A percentile compares a stretch with the other conserved stretches of the same genome.
Evolutionary conservation across 2,113 vertebrate species (phyloP).

Genomic region (Suricata suricatta): DNA sequence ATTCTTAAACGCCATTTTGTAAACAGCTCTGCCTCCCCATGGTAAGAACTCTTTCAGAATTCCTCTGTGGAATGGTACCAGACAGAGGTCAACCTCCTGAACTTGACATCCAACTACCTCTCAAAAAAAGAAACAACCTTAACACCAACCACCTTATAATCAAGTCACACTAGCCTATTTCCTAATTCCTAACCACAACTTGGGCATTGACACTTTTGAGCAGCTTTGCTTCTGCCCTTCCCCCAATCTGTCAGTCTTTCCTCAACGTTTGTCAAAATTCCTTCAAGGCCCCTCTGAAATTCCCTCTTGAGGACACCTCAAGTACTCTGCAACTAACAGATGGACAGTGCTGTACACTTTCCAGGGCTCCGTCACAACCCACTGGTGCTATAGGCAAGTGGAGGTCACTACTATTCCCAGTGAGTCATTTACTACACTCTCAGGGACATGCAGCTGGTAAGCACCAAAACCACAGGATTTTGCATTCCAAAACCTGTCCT

Average conservation of each 20-base stretch:
- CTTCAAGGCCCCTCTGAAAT: not conserved
- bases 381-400: not conserved
- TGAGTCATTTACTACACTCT: not conserved
- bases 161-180: not conserved
- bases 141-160: not conserved
- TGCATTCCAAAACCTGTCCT: not conserved
- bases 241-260: not conserved
- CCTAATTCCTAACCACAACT: not conserved
- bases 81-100: not conserved
- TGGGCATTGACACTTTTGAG: not conserved
- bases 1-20: not conserved
- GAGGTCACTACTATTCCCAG: not conserved
- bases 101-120: not conserved
- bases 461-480: not conserved
- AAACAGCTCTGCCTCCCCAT: not conserved
- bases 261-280: not conserved
- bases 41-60: not conserved
- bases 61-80: not conserved
- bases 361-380: not conserved
- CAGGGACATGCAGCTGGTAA: not conserved
- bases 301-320: not conserved
- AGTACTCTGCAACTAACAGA: not conserved
- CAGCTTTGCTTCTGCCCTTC: not conserved
- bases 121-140: not conserved
- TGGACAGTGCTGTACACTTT: not conserved